phyloP scores from a whole-genome alignment of 2,888 invertebrate species.

The Folsomia manolachei region DNA sequence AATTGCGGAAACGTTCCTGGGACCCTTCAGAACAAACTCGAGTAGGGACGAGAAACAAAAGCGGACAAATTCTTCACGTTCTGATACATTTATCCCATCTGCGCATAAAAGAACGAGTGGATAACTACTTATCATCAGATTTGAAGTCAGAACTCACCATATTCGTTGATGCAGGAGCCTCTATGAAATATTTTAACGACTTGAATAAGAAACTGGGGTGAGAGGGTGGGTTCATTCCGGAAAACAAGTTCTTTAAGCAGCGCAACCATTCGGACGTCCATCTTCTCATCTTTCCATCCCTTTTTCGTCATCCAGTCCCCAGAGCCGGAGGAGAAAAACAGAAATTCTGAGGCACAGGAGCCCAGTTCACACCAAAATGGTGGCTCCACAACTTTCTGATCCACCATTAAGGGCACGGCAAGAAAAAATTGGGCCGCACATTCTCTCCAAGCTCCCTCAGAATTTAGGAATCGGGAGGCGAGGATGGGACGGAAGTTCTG shows the following conservation, averaged over 20 bases:
- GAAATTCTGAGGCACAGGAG: conserved; percentile 50
- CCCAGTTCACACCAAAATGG: conserved; percentile 47
- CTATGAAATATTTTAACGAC: conserved; percentile 63
- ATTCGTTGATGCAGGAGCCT: conserved; percentile 50
- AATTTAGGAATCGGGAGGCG: conserved; percentile 46
- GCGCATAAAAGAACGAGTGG: conserved; percentile 42
- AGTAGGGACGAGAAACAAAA: conserved; percentile 93
- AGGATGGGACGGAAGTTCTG: conserved; percentile 48
- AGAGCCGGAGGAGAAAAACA: conserved; percentile 44
- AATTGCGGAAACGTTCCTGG: conserved; percentile 59
- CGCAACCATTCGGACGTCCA: conserved; percentile 78
- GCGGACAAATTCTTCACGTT: conserved; percentile 88
- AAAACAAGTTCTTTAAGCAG: conserved; percentile 75
- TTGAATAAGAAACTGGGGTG: conserved; percentile 76
- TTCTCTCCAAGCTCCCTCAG: conserved; percentile 49
- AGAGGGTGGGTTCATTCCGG: conserved; percentile 73
- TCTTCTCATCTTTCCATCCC: conserved; percentile 65
- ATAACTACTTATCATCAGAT: neutral
- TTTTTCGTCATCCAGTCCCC: conserved; percentile 49
- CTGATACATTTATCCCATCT: conserved; percentile 73
- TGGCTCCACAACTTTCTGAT: conserved; percentile 36
- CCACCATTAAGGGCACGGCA: conserved; percentile 45
- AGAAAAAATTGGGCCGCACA: conserved; percentile 47
- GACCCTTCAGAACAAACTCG: conserved; percentile 84
- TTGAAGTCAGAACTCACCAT: conserved; percentile 36